Conservation (phyloP, 2,113 vertebrate species). For the Lophura nycthemera region DNA sequence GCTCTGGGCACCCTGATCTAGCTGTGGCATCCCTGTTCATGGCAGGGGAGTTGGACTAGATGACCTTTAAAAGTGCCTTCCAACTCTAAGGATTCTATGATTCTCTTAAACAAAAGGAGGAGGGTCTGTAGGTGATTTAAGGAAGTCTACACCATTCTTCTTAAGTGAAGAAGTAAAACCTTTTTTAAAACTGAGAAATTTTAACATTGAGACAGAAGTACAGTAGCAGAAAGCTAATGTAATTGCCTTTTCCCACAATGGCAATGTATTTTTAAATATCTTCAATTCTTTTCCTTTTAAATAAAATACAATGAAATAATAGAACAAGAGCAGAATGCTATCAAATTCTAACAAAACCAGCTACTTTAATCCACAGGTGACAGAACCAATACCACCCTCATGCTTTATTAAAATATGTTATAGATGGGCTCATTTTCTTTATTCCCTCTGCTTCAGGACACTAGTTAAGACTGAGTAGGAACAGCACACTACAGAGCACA, state of each 20-base stretch:
- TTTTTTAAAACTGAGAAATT: conserved; percentile 8
- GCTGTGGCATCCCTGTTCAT: too few species aligned
- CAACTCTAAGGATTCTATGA: too few species aligned
- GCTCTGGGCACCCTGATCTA: too few species aligned
- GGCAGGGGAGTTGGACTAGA: too few species aligned
- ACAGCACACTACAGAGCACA: not conserved
- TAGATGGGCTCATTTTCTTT: conserved; percentile 38
- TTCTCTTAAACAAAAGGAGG: not conserved
- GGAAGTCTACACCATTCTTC: not conserved
- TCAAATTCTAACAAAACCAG: not conserved
- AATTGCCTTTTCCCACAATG: conserved; percentile 26
- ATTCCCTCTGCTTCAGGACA: not conserved
- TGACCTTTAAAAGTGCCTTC: too few species aligned
- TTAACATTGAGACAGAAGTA: not conserved
- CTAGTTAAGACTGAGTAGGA: not conserved
- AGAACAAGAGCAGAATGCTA: conserved; percentile 38
- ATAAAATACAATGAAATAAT: conserved; percentile 54
- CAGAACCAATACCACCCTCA: conserved; percentile 56
- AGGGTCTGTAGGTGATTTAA: not conserved
- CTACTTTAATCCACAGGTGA: conserved; percentile 40
- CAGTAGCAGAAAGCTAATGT: conserved; percentile 11
- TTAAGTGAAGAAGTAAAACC: not conserved
- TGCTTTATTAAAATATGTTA: conserved; percentile 54
- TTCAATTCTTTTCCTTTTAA: conserved; percentile 46
- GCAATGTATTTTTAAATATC: conserved; percentile 57